phyloP scores from a whole-genome alignment of 2,797 vertebrate genomes.

The Paramormyrops hopkinsi region DNA sequence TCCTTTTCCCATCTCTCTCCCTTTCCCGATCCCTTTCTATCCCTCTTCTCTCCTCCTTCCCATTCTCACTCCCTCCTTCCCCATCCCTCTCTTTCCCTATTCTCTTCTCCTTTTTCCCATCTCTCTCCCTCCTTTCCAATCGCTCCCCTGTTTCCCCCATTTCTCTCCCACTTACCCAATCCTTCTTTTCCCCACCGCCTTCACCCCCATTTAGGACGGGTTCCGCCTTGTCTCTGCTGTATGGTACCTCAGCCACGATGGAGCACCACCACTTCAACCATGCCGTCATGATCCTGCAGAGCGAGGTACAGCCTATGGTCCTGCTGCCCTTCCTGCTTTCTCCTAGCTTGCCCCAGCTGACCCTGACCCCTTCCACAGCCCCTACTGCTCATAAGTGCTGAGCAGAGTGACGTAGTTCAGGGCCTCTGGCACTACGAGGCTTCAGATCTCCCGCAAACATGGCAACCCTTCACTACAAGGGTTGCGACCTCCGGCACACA shows the following conservation, averaged over 20 bases:
- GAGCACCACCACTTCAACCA: conserved; percentile 99
- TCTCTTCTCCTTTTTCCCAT: not conserved
- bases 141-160: not conserved
- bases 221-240: conserved; percentile 91
- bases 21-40: not conserved
- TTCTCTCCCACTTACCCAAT: conserved; percentile 1
- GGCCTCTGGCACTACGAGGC: not conserved
- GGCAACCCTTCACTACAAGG: not conserved
- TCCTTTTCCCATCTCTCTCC: not conserved
- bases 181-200: conserved; percentile 15
- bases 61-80: not conserved
- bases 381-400: not conserved
- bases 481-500: not conserved
- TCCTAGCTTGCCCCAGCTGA: not conserved
- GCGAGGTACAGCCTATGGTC: conserved; percentile 71
- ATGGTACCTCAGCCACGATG: conserved; percentile 93
- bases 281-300: conserved; percentile 99
- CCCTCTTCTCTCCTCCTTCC: not conserved
- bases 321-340: not conserved
- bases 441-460: not conserved
- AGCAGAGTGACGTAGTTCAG: not conserved
- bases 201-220: conserved; percentile 73
- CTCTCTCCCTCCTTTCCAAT: not conserved
- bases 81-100: not conserved
- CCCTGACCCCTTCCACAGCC: not conserved